Conservation (phyloP, 2,888 invertebrate genomes). For the Hydroisotoma schaefferi region DNA sequence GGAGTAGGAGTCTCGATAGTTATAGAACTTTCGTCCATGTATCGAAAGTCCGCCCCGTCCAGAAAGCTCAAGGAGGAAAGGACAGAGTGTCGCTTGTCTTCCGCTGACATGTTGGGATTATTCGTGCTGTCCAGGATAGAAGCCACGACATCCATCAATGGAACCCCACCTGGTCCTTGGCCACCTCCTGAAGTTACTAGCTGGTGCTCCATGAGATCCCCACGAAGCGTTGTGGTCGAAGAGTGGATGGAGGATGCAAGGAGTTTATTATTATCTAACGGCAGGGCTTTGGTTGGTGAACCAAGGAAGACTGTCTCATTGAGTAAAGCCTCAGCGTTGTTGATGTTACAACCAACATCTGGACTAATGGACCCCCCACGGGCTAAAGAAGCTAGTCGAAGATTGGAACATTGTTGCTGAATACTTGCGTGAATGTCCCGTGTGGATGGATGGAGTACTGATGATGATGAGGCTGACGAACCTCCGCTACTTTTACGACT, state of each 20-base stretch:
- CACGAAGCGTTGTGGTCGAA: constrained; percentile 45
- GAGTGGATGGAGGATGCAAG: constrained; percentile 51
- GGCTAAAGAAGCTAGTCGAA: constrained; percentile 33
- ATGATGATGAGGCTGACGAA: constrained; percentile 21
- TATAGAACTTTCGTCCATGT: constrained; percentile 87
- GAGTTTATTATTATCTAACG: constrained; percentile 20
- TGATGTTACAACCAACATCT: constrained; percentile 15
- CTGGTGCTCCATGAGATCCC: constrained; percentile 9
- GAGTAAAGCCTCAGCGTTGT: constrained; percentile 53
- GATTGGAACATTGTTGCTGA: constrained; percentile 37
- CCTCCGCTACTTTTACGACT: constrained; percentile 5
- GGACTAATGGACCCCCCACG: neutral
- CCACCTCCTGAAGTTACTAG: neutral
- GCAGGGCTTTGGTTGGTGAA: constrained; percentile 43
- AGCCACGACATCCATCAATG: constrained; percentile 66
- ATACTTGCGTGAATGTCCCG: constrained; percentile 36
- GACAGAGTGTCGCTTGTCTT: constrained; percentile 46
- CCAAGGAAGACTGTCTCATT: constrained; percentile 50
- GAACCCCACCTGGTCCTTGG: constrained; percentile 25
- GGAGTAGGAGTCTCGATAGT: constrained; percentile 67
- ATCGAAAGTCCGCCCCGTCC: constrained; percentile 74
- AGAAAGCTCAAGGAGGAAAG: constrained; percentile 57
- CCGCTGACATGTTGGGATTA: constrained; percentile 41
- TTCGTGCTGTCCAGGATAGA: constrained; percentile 74
- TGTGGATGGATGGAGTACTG: constrained; percentile 32